Base-by-base conservation (phyloP, 1,140 invertebrate genomes). In the Drosophila parvula region DNA sequence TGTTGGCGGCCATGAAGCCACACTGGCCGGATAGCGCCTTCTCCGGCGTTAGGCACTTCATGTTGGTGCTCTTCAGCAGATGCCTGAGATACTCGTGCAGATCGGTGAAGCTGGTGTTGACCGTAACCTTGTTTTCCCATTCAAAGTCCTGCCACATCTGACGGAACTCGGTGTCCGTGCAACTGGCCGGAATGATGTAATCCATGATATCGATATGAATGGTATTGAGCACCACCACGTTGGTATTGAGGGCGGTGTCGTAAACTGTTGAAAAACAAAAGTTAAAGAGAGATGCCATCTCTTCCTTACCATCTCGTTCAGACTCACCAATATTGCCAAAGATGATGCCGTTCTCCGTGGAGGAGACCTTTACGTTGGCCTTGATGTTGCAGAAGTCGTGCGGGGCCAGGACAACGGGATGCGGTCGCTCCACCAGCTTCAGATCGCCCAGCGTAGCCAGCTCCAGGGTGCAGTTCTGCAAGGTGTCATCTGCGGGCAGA, bases 171-270 rank as follows among this genome's bases (percentile, higher is more conserved):
- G 95, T 95, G 92, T 99, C 98, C 32, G 96, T 98, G 92, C 98
- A 99, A 28, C 94, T 93, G 3, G 98, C 98, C n/a, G 99, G 99
- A 40, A 99, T 96, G 85, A 99, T 99, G 93, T 99, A 99, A 93
- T 99, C 99, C 97, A 99, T 99, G 70, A 99, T 99, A 93, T 99
- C 99, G 91, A 99, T 99, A 92, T 99, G 98, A 91, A 99, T 99
- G 91, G 99, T 99, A 92, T 99, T 99, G 14, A 99, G 94, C 16
- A 99, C 98, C 34, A 99, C 98, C 65, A 99, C 98, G 93, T 98
- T 99, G 5, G 96, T 96, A 22, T 98, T 97, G 38, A 98, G 98
- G 53, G 95, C 96, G 40, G 99, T 96, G 91, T 99, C 98, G 92
- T 99, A 99, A 18, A 99, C 98, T 50, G 47, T 30, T 10, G 14